These are phyloP conservation scores for Danio aesculapii DNA, from an alignment of 2,797 vertebrate genomes.

Conservation along the genomic window DNA sequence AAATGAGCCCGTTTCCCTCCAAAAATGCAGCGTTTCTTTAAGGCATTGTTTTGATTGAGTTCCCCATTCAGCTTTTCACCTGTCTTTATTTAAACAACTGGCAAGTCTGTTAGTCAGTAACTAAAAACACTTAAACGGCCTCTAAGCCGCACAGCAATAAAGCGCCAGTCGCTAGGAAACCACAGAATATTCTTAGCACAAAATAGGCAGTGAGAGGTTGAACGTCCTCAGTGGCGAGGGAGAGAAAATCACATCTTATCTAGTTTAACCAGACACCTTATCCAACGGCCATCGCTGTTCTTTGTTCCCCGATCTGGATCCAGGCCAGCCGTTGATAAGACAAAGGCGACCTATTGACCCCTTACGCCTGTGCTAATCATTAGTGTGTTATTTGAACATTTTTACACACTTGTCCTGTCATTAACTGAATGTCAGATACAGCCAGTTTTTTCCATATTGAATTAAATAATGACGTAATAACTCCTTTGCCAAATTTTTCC, in stretches of 20 bases:
- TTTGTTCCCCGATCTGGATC: constrained; percentile 44
- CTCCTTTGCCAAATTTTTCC: constrained; percentile 6
- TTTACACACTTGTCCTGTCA: neutral
- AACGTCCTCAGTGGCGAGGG: constrained; percentile 35
- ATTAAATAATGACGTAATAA: neutral
- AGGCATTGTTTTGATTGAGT: constrained; percentile 17
- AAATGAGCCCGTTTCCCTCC: too few species aligned
- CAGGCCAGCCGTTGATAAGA: constrained; percentile 18
- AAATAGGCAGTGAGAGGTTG: constrained; percentile 47
- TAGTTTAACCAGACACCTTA: constrained; percentile 42
- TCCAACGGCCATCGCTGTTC: constrained; percentile 34
- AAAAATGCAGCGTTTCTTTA: neutral
- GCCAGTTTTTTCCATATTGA: neutral
- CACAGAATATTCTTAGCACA: constrained; percentile 57
- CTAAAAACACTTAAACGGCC: constrained; percentile 46
- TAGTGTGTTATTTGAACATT: neutral
- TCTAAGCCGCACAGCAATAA: constrained; percentile 37
- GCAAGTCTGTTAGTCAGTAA: constrained; percentile 38
- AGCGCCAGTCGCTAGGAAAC: constrained; percentile 62
- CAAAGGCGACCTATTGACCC: constrained; percentile 24
- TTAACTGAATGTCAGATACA: neutral
- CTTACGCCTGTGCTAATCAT: neutral
- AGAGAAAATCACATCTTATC: constrained; percentile 53
- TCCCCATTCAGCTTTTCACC: constrained; percentile 16
- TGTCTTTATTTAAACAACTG: constrained; percentile 37